phyloP scores from a whole-genome alignment of 2,113 vertebrate species.

The Perca flavescens region DNA sequence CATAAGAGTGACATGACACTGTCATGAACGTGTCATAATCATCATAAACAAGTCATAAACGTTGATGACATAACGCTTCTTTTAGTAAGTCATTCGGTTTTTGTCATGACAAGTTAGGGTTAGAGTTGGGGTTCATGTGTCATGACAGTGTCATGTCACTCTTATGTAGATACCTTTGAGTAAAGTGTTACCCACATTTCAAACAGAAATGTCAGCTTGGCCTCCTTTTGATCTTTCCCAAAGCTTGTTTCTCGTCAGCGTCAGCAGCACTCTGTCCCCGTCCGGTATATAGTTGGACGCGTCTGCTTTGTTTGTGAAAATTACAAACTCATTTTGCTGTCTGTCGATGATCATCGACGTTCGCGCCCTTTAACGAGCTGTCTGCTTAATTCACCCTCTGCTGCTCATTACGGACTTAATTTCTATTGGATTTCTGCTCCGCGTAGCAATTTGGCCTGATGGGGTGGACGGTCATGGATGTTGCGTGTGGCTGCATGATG shows the following conservation, averaged over 20 bases:
- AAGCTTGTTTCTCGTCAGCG: not conserved
- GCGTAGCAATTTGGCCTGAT: not conserved
- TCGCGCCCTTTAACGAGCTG: conserved; percentile 20
- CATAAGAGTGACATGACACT: no score
- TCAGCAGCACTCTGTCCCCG: not conserved
- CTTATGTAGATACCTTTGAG: no score
- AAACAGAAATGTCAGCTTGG: not conserved
- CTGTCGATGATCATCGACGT: not conserved
- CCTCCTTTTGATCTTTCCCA: not conserved
- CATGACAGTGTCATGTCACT: no score
- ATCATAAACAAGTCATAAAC: no score
- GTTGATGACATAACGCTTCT: no score
- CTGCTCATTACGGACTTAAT: conserved; percentile 42
- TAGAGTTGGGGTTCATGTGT: no score
- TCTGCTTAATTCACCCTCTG: conserved; percentile 24
- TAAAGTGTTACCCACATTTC: no score
- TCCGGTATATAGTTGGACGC: not conserved
- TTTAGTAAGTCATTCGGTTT: no score
- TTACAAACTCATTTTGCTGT: conserved; percentile 10
- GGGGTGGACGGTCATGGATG: not conserved
- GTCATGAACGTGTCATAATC: no score
- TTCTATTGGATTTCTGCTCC: conserved; percentile 36
- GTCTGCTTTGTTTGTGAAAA: conserved; percentile 37
- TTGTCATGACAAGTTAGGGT: no score
- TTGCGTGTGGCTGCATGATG: not conserved